These are phyloP conservation scores for Rhinichthys klamathensis DNA, from an alignment of 2,113 vertebrate genomes.

Conservation along the genomic window DNA sequence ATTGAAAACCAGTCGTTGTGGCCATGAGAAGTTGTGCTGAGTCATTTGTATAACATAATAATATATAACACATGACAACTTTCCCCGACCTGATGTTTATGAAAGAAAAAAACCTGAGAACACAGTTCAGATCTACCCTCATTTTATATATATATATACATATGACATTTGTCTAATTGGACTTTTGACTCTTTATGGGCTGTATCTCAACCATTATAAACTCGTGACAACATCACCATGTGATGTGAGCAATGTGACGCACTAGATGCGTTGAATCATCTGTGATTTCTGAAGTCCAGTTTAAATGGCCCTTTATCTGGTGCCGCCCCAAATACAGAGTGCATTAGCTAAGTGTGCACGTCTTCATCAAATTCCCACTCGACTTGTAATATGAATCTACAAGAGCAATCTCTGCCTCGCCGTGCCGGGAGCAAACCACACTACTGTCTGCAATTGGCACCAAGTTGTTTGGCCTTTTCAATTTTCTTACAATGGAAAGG, in stretches of 20 bases:
- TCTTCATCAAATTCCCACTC: background rate
- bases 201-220: no score
- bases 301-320: background rate
- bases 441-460: background rate
- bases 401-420: background rate
- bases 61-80: background rate
- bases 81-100: background rate
- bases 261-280: background rate
- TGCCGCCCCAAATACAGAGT: background rate
- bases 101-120: background rate
- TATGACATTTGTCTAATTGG: background rate
- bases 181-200: slow-evolving; percentile 16
- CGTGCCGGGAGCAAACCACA: background rate
- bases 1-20: background rate
- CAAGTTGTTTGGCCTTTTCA: background rate
- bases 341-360: background rate
- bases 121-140: background rate
- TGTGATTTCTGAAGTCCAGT: background rate
- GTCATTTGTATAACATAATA: background rate
- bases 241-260: background rate
- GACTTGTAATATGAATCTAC: background rate
- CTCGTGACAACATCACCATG: background rate
- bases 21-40: background rate
- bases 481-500: background rate
- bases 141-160: background rate